A percentile compares a stretch with the other conserved stretches of the same genome.
These are phyloP conservation scores for Calidris pygmaea DNA, from an alignment of 2,113 vertebrate genomes.

Conservation along the genomic window DNA sequence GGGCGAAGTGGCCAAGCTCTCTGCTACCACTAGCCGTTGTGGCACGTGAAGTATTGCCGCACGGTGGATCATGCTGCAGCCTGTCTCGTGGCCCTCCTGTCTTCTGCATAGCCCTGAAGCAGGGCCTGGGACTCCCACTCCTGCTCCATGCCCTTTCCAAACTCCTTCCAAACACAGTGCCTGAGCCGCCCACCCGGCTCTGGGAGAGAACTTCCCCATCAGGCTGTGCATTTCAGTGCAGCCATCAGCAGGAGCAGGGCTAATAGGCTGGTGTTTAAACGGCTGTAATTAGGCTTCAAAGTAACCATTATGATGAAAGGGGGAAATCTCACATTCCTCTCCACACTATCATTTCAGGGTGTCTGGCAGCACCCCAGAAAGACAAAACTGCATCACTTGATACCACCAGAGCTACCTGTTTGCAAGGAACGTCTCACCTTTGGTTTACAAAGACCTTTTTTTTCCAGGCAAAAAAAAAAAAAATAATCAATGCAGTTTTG, in stretches of 20 bases:
- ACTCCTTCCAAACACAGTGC: no score
- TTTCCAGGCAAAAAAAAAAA: neutral
- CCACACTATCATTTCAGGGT: conserved; percentile 35
- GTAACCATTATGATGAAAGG: conserved; percentile 60
- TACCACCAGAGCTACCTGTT: neutral
- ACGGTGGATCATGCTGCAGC: rapidly evolving
- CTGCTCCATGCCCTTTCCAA: neutral
- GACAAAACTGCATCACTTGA: neutral
- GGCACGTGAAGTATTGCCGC: rapidly evolving
- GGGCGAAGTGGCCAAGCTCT: neutral
- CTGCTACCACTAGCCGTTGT: neutral
- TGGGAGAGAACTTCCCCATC: neutral
- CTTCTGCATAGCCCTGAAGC: neutral
- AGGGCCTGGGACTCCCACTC: neutral
- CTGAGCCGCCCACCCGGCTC: neutral
- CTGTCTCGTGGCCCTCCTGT: rapidly evolving
- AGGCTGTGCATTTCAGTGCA: neutral
- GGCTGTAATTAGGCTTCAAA: conserved; percentile 65
- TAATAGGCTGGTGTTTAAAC: conserved; percentile 9
- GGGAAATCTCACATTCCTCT: conserved; percentile 55
- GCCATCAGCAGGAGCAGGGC: neutral
- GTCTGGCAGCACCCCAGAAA: conserved; percentile 40
- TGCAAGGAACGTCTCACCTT: neutral
- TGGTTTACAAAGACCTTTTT: neutral
- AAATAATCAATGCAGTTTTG: neutral